Percentiles rank a stretch among this genome's conserved stretches.
phyloP scores from a whole-genome alignment of 2,113 vertebrate genomes.

The Phoenicopterus ruber region DNA sequence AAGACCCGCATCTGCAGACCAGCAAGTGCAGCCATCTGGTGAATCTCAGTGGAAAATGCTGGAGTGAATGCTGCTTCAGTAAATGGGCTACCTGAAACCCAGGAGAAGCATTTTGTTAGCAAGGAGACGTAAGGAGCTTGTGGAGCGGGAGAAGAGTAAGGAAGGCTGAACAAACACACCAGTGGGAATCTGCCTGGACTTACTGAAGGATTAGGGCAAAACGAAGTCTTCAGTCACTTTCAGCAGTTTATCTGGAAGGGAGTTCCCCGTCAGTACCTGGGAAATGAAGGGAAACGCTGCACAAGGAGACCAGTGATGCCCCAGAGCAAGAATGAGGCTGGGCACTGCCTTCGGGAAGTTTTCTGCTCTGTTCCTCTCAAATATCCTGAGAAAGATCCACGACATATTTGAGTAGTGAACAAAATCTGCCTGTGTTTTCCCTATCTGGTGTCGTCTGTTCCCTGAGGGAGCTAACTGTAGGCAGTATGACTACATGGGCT shows the following conservation, averaged over 20 bases:
- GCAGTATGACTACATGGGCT: not conserved
- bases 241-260: not conserved
- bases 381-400: not conserved
- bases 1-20: not conserved
- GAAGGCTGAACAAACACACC: not conserved
- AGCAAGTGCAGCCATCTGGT: not conserved
- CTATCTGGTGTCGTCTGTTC: accelerated
- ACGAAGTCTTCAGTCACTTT: not conserved
- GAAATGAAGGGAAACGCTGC: not conserved
- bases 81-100: not conserved
- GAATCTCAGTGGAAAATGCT: not conserved
- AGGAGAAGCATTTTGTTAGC: not conserved
- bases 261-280: not conserved
- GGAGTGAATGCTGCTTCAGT: not conserved
- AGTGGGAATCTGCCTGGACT: not conserved
- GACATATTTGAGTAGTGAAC: not conserved
- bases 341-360: not conserved
- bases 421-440: not conserved
- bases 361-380: not conserved
- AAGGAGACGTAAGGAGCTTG: not conserved
- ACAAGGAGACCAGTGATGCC: not conserved
- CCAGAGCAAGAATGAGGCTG: not conserved
- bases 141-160: not conserved
- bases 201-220: not conserved
- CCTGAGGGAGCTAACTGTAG: not conserved